These are phyloP conservation scores for Sternotherus odoratus DNA, from an alignment of 2,797 vertebrate genomes.

Conservation along the genomic window DNA sequence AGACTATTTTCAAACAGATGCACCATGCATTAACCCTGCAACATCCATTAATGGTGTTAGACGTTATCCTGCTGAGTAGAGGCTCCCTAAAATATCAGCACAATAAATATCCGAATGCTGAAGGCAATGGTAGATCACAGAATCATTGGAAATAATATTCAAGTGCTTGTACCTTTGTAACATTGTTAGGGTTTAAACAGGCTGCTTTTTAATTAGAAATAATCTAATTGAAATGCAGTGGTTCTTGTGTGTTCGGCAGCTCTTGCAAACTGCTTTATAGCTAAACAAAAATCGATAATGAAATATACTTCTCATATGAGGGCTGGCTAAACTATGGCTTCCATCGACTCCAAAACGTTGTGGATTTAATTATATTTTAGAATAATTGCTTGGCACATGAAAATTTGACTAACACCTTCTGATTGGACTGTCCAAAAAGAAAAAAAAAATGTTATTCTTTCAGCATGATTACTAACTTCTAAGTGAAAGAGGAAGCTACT, in stretches of 20 bases:
- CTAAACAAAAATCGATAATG: constrained; percentile 59
- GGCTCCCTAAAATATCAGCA: neutral
- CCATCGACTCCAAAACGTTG: constrained; percentile 39
- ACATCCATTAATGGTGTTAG: constrained; percentile 7
- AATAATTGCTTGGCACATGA: constrained; percentile 60
- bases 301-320: constrained; percentile 56
- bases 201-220: constrained; percentile 67
- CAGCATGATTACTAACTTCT: constrained; percentile 52
- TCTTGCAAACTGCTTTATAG: constrained; percentile 56
- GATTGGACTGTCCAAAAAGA: constrained; percentile 18
- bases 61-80: neutral
- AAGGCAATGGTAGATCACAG: constrained; percentile 30
- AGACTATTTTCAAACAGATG: neutral
- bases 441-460: neutral
- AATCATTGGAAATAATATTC: constrained; percentile 42
- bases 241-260: constrained; percentile 51
- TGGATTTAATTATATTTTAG: constrained; percentile 43
- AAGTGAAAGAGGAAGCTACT: constrained; percentile 35
- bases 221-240: constrained; percentile 35
- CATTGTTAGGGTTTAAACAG: constrained; percentile 48
- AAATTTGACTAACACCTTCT: constrained; percentile 42
- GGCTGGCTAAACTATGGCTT: constrained; percentile 57
- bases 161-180: constrained; percentile 56
- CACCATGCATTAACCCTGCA: constrained; percentile 26
- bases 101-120: constrained; percentile 35